A percentile compares a stretch with the other conserved stretches of the same genome.
Evolutionary conservation across 1,140 invertebrate species (phyloP).

Genomic region (Heliconius hermathena): DNA sequence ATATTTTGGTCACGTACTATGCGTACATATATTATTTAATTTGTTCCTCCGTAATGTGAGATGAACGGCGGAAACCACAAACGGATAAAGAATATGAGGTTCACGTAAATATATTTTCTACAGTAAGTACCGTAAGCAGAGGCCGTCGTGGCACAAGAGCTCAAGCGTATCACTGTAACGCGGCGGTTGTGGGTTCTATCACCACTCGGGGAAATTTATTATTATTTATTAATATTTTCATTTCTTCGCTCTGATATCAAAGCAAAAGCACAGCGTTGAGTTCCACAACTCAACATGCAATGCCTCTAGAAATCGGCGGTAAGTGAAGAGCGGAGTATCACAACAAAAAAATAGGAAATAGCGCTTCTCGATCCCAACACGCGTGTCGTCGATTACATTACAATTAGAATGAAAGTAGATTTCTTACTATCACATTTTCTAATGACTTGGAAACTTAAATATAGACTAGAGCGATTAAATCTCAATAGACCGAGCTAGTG

Average conservation of each 20-base stretch:
- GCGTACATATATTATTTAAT: background rate
- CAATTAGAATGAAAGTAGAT: constrained; percentile 12
- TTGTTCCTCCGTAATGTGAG: background rate
- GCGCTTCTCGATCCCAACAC: background rate
- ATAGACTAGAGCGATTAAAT: background rate
- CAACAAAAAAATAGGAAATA: background rate
- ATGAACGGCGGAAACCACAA: background rate
- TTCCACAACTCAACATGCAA: no score
- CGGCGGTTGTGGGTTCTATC: no score
- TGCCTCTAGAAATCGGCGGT: no score
- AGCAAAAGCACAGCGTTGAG: no score
- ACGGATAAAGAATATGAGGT: background rate
- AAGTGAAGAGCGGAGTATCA: no score
- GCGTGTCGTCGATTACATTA: constrained; percentile 1
- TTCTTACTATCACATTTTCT: constrained; percentile 7
- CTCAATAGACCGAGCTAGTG: background rate
- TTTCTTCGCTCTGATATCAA: no score
- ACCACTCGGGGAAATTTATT: no score
- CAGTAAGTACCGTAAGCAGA: background rate
- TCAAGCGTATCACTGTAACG: no score
- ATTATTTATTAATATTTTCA: no score
- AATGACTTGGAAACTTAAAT: constrained; percentile 13
- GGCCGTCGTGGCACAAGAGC: no score
- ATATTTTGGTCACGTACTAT: background rate
- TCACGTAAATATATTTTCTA: background rate